These are phyloP conservation scores for Brienomyrus brachyistius DNA, from an alignment of 2,113 vertebrate genomes.

Conservation along the genomic window DNA sequence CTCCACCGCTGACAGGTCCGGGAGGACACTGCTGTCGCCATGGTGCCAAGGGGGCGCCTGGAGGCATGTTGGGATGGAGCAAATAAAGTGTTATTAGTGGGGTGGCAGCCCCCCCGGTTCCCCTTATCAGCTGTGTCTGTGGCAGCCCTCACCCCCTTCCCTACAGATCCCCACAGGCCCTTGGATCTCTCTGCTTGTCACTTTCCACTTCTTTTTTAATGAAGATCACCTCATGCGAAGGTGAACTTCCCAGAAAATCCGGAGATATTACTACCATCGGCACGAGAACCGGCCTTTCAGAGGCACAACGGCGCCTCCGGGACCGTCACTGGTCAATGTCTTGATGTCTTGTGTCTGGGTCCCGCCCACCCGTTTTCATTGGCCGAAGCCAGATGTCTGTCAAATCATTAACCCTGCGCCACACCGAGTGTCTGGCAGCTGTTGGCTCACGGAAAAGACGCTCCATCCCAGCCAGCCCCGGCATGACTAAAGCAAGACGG, in stretches of 20 bases:
- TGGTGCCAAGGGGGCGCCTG: slow-evolving; percentile 27
- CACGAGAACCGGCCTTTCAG: not conserved
- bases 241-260: not conserved
- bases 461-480: not conserved
- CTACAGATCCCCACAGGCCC: not conserved
- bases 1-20: slow-evolving; percentile 58
- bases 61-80: slow-evolving; percentile 34
- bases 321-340: too few species aligned
- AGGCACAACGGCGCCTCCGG: not conserved
- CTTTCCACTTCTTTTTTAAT: not conserved
- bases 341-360: not conserved
- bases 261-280: not conserved
- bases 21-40: slow-evolving; percentile 42
- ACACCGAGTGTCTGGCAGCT: not conserved
- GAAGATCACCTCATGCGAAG: not conserved
- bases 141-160: not conserved
- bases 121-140: not conserved
- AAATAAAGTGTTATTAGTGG: slow-evolving; percentile 47
- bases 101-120: slow-evolving; percentile 12
- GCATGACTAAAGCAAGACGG: not conserved
- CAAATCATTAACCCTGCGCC: not conserved
- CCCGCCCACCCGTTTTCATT: not conserved
- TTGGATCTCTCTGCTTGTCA: not conserved
- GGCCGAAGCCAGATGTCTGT: not conserved
- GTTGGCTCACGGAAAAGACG: not conserved